Conservation (phyloP, 2,797 vertebrate genomes). For the Philypnodon macrostomus region DNA sequence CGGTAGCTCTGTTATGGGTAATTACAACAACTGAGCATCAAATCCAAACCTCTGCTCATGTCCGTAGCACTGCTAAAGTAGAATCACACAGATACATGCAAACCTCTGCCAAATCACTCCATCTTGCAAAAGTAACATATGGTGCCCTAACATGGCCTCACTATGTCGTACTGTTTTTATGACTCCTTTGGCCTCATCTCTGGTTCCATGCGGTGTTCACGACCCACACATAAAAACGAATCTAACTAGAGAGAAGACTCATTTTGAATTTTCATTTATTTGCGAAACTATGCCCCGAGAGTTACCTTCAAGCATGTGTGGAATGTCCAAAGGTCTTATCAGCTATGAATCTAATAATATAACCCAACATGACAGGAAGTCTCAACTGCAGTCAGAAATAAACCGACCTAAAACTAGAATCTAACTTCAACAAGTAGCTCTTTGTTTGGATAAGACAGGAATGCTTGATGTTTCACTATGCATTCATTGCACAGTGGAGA, state of each 20-base stretch:
- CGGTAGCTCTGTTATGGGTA: conserved; percentile 23
- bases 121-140: too few species aligned
- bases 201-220: too few species aligned
- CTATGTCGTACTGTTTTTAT: too few species aligned
- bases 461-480: conserved; percentile 59
- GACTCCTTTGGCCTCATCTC: too few species aligned
- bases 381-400: conserved; percentile 7
- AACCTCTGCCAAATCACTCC: too few species aligned
- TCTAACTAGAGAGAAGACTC: too few species aligned
- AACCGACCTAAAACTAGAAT: conserved; percentile 17
- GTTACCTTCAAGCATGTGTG: conserved; percentile 25
- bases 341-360: conserved; percentile 34
- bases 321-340: conserved; percentile 40
- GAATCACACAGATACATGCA: too few species aligned
- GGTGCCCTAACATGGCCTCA: too few species aligned
- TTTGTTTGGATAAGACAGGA: conserved; percentile 17
- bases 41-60: conserved; percentile 26
- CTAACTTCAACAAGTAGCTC: conserved; percentile 19
- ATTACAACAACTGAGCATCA: neutral
- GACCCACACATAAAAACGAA: too few species aligned
- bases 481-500: conserved; percentile 45
- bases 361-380: conserved; percentile 2
- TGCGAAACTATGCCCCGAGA: conserved; percentile 14
- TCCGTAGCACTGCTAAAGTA: too few species aligned
- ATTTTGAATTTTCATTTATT: conserved; percentile 26